Conservation (phyloP, 2,797 vertebrate species). For the Discoglossus pictus region DNA sequence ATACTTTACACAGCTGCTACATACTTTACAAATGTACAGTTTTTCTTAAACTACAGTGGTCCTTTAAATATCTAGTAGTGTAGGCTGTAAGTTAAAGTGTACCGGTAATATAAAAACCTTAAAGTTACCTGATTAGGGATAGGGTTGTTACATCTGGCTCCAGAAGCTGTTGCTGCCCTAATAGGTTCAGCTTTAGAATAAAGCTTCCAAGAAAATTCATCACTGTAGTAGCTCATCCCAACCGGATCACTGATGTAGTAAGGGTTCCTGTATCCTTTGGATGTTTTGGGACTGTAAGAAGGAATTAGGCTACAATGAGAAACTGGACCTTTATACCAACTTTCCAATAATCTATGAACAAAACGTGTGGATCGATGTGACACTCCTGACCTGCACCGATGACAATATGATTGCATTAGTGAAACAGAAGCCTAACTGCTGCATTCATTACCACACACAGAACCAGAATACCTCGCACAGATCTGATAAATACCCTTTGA, state of each 20-base stretch:
- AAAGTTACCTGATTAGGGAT: conserved; percentile 71
- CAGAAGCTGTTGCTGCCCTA: conserved; percentile 58
- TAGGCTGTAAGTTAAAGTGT: no score
- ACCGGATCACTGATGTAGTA: conserved; percentile 63
- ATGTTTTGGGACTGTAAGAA: conserved; percentile 61
- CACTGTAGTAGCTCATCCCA: conserved; percentile 67
- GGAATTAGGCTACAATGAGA: neutral
- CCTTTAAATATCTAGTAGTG: no score
- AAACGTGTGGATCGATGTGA: conserved; percentile 17
- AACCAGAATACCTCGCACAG: no score
- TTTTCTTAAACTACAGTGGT: no score
- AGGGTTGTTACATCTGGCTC: conserved; percentile 63
- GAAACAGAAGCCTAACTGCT: neutral
- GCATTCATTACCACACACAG: no score
- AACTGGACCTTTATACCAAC: neutral
- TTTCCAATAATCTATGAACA: neutral
- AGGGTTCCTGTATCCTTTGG: conserved; percentile 63
- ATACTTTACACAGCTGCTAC: no score
- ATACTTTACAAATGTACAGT: no score
- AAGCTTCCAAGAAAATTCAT: conserved; percentile 74
- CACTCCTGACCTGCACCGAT: conserved; percentile 2
- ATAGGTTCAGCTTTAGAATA: conserved; percentile 64
- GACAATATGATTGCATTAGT: conserved; percentile 2
- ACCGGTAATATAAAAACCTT: no score
- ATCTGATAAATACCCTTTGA: no score